These are phyloP conservation scores for Sitobion miscanthi DNA, from an alignment of 1,140 invertebrate genomes.

Conservation along the genomic window DNA sequence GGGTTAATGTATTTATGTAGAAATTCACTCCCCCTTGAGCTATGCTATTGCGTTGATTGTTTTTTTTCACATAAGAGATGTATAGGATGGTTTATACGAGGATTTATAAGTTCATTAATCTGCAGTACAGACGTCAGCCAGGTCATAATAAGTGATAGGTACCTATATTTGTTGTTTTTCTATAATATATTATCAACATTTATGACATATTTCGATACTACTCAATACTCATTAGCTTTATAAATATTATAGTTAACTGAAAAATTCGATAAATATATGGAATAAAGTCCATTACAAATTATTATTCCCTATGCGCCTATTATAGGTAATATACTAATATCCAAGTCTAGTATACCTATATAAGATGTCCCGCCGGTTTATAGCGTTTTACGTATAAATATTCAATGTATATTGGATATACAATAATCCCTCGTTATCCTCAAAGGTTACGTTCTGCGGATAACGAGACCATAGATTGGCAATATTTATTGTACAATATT, in stretches of 20 bases:
- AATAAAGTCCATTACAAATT: neutral
- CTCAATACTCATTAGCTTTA: neutral
- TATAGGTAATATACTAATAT: neutral
- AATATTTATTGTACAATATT: too few relatives aligned
- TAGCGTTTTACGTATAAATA: neutral
- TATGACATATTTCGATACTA: neutral
- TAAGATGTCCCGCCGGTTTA: neutral
- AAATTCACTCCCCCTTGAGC: neutral
- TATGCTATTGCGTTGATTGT: neutral
- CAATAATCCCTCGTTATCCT: too few relatives aligned
- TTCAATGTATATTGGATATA: neutral
- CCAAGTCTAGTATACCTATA: neutral
- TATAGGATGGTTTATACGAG: neutral
- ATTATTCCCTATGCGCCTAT: neutral
- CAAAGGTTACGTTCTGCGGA: too few relatives aligned
- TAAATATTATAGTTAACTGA: neutral
- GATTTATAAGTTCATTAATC: constrained; percentile 29
- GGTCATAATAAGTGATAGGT: neutral
- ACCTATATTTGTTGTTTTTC: neutral
- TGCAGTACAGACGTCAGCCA: neutral
- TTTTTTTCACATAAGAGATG: neutral
- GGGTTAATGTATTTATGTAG: constrained; percentile 4
- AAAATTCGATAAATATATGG: neutral
- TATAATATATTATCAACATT: neutral
- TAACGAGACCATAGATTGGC: too few relatives aligned